A percentile compares a stretch with the other conserved stretches of the same genome.
phyloP scores from a whole-genome alignment of 2,797 vertebrate genomes.

The Gymnopithys bicolor region DNA sequence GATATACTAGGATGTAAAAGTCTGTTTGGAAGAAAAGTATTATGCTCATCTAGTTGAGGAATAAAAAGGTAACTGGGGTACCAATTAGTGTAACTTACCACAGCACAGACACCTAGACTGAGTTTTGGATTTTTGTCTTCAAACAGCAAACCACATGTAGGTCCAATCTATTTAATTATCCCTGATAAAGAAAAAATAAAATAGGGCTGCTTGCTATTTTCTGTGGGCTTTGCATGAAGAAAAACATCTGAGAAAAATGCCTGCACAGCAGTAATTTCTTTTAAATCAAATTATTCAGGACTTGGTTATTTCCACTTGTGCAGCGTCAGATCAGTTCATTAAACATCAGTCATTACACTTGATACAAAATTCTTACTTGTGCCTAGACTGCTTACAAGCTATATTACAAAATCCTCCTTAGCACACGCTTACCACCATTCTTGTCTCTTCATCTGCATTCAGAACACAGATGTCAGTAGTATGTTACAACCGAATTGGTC shows the following conservation, averaged over 20 bases:
- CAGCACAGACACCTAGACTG: background rate
- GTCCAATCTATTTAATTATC: background rate
- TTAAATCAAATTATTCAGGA: background rate
- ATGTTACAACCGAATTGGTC: background rate
- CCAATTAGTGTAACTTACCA: background rate
- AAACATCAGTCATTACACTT: background rate
- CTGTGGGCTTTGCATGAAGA: background rate
- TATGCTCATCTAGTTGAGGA: background rate
- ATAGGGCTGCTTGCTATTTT: background rate
- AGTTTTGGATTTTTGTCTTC: conserved; percentile 8
- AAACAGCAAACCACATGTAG: background rate
- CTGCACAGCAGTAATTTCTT: background rate
- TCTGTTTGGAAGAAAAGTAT: background rate
- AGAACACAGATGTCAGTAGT: background rate
- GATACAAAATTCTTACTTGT: background rate
- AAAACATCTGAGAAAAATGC: background rate
- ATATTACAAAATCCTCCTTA: background rate
- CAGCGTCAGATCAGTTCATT: background rate
- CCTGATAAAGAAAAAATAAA: background rate
- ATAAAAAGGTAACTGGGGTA: background rate
- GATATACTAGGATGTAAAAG: background rate
- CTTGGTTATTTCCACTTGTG: background rate
- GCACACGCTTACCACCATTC: background rate
- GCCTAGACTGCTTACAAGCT: background rate
- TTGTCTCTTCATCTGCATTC: background rate